Base-by-base conservation (phyloP, 2,888 invertebrate genomes). In the Ischnura elegans region DNA sequence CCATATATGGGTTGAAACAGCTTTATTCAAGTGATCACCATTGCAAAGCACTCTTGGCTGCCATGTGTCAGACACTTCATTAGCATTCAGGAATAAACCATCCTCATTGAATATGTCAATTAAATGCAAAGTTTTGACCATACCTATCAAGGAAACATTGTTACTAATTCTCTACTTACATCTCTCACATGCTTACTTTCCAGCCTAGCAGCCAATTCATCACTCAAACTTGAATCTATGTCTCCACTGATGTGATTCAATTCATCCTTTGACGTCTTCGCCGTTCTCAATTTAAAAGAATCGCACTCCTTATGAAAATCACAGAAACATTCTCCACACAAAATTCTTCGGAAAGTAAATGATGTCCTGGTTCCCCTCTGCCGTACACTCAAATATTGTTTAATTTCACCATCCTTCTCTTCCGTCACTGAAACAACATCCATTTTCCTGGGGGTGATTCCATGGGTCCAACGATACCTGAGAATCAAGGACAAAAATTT, bases 401-500 rank as follows among this genome's bases (percentile, higher is more conserved):
- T 66, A 10, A 36, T 76, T 2, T 46, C 42, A 5, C 97, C 97
- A 84, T 96, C 96, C 90, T 95, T 94, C 76, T 95, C 94, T 36
- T 76, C 76, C 13, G 29, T 76, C 2, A 96, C 96, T 95, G 97
- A 97, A 87, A 98, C 95, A 21, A 98, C 96, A 95, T 99, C 99
- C 95, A 97, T 97, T 94, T 97, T 97, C 94, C 99, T 97, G 0
- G 98, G 98, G 51, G 98, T 97, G 94, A 99, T 99, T 19, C 98
- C 98, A 95, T 99, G 99, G 2, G 97, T 97, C 98, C 98, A 99
- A 93, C 97, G 97, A 95, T 98, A 98, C 94, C 97, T 97, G 94
- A 45, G 94, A 94, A 76, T 84, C 87, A 94, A 96, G n/a, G n/a
- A n/a, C n/a, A n/a, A n/a, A n/a, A n/a, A n/a, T n/a, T n/a, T n/a